A percentile compares a stretch with the other conserved stretches of the same genome.
These are phyloP conservation scores for Bothrops alternatus DNA, from an alignment of 2,797 vertebrate genomes.

Conservation along the genomic window DNA sequence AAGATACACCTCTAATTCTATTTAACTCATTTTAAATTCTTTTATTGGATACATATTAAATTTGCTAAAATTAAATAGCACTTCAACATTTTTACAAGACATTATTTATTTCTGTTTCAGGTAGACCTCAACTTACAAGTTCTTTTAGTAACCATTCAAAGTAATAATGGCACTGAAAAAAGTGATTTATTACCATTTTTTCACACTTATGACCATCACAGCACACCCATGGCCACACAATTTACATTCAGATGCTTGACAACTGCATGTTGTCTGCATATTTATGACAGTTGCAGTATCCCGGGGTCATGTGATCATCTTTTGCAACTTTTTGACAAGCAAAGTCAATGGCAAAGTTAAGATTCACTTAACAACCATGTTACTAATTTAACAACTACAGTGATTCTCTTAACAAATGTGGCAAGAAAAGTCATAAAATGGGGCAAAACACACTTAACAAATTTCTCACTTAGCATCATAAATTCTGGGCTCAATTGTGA, in stretches of 20 bases:
- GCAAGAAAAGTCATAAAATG: background rate
- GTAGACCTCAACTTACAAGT: background rate
- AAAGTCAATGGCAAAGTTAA: background rate
- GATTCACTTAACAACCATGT: background rate
- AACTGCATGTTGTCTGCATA: background rate
- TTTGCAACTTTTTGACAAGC: background rate
- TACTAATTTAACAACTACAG: background rate
- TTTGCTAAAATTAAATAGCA: background rate
- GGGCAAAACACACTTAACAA: background rate
- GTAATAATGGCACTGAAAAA: background rate
- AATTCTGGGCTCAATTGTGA: background rate
- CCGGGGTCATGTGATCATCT: background rate
- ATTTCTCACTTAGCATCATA: background rate
- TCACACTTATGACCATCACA: background rate
- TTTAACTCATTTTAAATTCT: background rate
- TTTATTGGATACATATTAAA: background rate
- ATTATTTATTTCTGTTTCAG: background rate
- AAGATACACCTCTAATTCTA: background rate
- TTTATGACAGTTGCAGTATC: background rate
- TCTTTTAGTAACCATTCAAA: background rate
- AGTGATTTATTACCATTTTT: background rate
- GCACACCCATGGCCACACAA: background rate
- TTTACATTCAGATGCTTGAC: background rate
- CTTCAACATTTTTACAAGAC: background rate
- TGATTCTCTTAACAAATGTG: background rate